Base-by-base conservation (phyloP, 2,888 invertebrate species). In the Rhodophaea formosa region DNA sequence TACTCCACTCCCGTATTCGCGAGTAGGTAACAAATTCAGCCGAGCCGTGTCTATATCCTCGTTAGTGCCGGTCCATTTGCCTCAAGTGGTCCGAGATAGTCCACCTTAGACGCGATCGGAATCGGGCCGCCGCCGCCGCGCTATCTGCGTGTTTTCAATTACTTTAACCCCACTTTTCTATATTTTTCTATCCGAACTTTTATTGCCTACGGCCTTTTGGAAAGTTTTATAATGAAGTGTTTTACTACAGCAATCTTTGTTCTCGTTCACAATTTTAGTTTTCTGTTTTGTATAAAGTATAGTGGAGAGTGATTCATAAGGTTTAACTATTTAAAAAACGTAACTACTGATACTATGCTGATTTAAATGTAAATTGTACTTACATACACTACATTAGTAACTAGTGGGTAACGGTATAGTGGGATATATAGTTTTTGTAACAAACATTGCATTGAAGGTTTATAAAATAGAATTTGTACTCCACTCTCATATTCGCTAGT, bases 1-100 rank as follows among this genome's bases (percentile, higher is more conserved):
- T 72, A 74, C 75, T 72, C 73, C 71, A 73, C 70, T 71, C 72
- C 74, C 71, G 68, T 68, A 75, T 77, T 74, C 69, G 72, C 74
- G 79, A 80, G 75, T 77, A 74, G 76, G 75, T 79, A 80, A 80
- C 79, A 82, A 82, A 85, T 85, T 86, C 79, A 69, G 72, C 65
- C 65, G 65, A 78, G 75, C 79, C 79, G 79, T 74, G 79, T 76
- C 81, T 86, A 80, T 84, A 86, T 85, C 80, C 84, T 72, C 70
- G 72, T 88, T 87, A 84, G 79, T 88, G 86, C 82, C 84, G 75
- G 74, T 61, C 86, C 86, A 88, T 90, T 90, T 85, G 82, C 79
- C 71, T 72, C 88, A 88, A 90, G 89, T 89, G 90, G 82, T 70
- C 75, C 83, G 88, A 74, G 84, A 89, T 89, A 88, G 88, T 86